Conservation (phyloP, 2,797 vertebrate species). For the Bovichtus diacanthus region DNA sequence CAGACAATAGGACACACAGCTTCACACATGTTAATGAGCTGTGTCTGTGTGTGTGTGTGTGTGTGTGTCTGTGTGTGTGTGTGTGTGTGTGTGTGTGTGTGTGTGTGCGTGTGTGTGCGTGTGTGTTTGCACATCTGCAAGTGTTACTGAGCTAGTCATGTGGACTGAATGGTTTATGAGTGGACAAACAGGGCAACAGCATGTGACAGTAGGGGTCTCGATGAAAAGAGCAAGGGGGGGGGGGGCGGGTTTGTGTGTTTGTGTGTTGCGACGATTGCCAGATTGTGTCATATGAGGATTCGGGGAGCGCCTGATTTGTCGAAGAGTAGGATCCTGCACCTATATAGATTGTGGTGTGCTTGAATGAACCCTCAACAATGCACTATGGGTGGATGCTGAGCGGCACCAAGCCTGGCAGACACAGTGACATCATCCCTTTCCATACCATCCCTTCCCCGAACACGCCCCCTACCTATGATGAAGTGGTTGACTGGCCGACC, state of each 20-base stretch:
- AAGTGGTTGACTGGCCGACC: constrained; percentile 30
- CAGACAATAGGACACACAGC: constrained; percentile 62
- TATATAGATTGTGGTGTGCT: background rate
- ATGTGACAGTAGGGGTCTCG: constrained; percentile 42
- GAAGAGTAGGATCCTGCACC: constrained; percentile 2
- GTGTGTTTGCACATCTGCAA: constrained; percentile 6
- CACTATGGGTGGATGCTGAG: constrained; percentile 57
- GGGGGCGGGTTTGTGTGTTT: background rate
- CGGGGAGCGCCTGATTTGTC: background rate
- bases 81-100: background rate
- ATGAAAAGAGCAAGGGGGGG: background rate
- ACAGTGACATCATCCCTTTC: constrained; percentile 85
- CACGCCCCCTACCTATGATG: constrained; percentile 79
- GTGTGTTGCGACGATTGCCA: background rate
- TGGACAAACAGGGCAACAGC: constrained; percentile 46
- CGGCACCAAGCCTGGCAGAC: constrained; percentile 77
- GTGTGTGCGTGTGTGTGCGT: background rate
- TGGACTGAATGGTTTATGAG: constrained; percentile 41
- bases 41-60: constrained; percentile 1
- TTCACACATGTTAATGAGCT: constrained; percentile 40
- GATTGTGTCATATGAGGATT: constrained; percentile 4
- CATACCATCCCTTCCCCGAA: constrained; percentile 70
- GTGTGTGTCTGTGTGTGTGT: constrained; percentile 1
- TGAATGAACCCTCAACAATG: background rate
- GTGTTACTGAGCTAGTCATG: constrained; percentile 28